These are phyloP conservation scores for Drosophila melanica DNA, from an alignment of 1,140 invertebrate genomes.

Conservation along the genomic window DNA sequence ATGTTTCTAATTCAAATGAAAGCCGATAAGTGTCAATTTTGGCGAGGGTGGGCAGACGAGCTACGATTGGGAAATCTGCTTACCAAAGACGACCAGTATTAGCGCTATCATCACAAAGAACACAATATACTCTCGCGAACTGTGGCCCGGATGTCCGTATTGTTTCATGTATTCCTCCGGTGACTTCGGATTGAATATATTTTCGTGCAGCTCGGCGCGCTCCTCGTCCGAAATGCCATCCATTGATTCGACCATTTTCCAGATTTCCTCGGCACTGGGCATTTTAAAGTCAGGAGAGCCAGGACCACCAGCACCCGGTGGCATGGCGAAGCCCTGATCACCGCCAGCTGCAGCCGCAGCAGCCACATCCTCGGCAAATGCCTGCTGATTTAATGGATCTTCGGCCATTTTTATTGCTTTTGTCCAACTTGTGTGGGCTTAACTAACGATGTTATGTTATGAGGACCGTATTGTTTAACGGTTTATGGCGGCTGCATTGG, in stretches of 20 bases:
- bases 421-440: constrained; percentile 8
- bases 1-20: neutral
- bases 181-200: constrained; percentile 84
- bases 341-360: constrained; percentile 67
- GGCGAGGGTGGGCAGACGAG: constrained; percentile 15
- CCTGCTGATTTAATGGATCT: constrained; percentile 73
- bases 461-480: constrained; percentile 37
- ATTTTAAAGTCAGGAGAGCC: constrained; percentile 74
- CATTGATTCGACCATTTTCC: constrained; percentile 85
- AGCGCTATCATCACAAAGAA: constrained; percentile 79
- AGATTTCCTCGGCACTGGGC: constrained; percentile 85
- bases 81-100: constrained; percentile 79
- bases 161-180: constrained; percentile 74
- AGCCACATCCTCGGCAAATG: constrained; percentile 79
- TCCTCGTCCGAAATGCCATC: constrained; percentile 85
- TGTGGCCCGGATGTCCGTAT: constrained; percentile 60
- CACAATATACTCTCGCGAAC: constrained; percentile 71
- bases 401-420: constrained; percentile 74
- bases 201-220: constrained; percentile 84
- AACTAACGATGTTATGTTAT: neutral
- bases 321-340: constrained; percentile 57
- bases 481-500: constrained; percentile 33
- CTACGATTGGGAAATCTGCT: constrained; percentile 38
- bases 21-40: constrained; percentile 33
- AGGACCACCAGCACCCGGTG: constrained; percentile 34